These are phyloP conservation scores for Malurus elegans DNA, from an alignment of 2,113 vertebrate genomes.

Conservation along the genomic window DNA sequence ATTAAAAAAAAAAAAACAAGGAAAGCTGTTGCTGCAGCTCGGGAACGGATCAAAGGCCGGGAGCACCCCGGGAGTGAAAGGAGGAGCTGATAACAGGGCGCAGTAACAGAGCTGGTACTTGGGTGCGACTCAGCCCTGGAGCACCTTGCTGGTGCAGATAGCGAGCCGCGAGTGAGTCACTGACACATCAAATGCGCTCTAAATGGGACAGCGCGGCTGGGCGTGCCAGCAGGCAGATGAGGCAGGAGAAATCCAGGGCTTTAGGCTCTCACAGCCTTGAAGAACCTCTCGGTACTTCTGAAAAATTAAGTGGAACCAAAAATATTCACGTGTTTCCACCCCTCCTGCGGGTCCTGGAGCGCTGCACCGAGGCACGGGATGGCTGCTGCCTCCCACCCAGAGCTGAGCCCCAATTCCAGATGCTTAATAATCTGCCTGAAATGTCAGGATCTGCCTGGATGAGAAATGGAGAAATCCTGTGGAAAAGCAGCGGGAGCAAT, in stretches of 20 bases:
- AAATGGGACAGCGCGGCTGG: neutral
- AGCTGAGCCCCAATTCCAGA: neutral
- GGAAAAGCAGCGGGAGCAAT: neutral
- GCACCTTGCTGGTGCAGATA: neutral
- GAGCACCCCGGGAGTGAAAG: slow-evolving; percentile 11
- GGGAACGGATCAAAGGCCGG: slow-evolving; percentile 20
- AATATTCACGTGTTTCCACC: neutral
- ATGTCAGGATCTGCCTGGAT: neutral
- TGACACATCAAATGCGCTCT: neutral
- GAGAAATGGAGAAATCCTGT: neutral
- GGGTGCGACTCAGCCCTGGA: neutral
- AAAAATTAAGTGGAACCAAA: neutral
- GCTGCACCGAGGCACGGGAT: neutral
- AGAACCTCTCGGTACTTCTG: neutral
- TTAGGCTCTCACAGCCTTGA: slow-evolving; percentile 10
- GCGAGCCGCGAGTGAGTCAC: slow-evolving; percentile 4
- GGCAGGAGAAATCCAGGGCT: slow-evolving; percentile 17
- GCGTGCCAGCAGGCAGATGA: neutral
- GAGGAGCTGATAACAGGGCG: neutral
- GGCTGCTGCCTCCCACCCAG: neutral
- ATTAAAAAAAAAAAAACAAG: neutral
- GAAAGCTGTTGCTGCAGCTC: neutral
- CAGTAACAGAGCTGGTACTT: neutral
- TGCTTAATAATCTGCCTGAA: neutral
- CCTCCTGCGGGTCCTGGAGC: neutral